phyloP scores from a whole-genome alignment of 2,888 invertebrate genomes.

The Yponomeuta malinellus region DNA sequence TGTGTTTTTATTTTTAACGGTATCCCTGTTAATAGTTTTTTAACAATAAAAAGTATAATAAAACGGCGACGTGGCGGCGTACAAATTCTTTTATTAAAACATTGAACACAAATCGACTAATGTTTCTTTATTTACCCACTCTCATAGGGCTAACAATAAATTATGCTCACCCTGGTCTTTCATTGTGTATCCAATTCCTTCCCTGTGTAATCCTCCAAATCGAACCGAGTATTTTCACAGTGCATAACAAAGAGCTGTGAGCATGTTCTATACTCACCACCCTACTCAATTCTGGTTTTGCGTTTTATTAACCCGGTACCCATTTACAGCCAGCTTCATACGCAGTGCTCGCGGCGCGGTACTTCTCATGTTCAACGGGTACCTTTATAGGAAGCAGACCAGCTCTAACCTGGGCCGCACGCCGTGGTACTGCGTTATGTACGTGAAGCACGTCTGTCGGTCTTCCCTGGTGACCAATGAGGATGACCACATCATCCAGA shows the following conservation, averaged over 20 bases:
- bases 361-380: constrained; percentile 32
- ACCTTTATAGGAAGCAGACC: constrained; percentile 35
- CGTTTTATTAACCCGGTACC: constrained; percentile 13
- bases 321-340: constrained; percentile 36
- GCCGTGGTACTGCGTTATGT: constrained; percentile 46
- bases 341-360: constrained; percentile 35
- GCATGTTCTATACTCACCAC: neutral
- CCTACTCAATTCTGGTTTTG: neutral
- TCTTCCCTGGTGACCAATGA: constrained; percentile 34
- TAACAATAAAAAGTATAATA: neutral
- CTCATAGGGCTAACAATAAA: neutral
- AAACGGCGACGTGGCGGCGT: neutral
- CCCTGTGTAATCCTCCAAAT: neutral
- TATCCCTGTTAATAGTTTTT: neutral
- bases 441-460: constrained; percentile 31
- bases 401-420: constrained; percentile 35
- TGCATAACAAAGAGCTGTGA: neutral
- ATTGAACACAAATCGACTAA: neutral
- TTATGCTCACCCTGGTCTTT: neutral
- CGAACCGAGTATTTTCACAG: neutral
- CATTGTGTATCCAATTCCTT: neutral
- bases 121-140: neutral
- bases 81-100: neutral
- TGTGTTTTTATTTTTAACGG: neutral
- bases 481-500: constrained; percentile 35